phyloP scores from a whole-genome alignment of 2,113 vertebrate genomes.

The Tragulus kanchil region DNA sequence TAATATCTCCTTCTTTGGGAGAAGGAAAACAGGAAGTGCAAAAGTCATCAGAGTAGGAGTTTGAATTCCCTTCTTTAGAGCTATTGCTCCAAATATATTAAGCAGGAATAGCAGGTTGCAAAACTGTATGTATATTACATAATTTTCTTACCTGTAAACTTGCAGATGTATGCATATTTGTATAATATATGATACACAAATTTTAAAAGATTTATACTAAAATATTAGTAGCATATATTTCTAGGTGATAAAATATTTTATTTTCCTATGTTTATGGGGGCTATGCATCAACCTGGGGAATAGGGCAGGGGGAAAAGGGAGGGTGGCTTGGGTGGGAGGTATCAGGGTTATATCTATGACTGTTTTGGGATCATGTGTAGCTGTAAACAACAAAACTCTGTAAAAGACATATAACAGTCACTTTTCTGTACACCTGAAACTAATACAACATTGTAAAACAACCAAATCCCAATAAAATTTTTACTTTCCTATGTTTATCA shows the following conservation, averaged over 20 bases:
- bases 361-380: no score
- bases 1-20: not conserved
- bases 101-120: not conserved
- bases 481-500: not conserved
- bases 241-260: not conserved
- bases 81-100: not conserved
- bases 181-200: not conserved
- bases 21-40: not conserved
- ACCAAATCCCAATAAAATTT: not conserved
- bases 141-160: not conserved
- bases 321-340: no score
- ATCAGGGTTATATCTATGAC: no score
- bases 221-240: not conserved
- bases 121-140: not conserved
- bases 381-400: no score
- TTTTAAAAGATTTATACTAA: not conserved
- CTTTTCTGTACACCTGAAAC: no score
- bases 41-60: not conserved
- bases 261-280: not conserved
- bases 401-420: no score
- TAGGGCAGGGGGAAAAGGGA: no score
- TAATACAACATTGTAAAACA: no score
- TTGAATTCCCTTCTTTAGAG: not conserved
- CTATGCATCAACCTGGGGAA: no score
- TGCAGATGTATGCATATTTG: not conserved